Conservation (phyloP, 2,888 invertebrate genomes). For the Artemia sinica region DNA sequence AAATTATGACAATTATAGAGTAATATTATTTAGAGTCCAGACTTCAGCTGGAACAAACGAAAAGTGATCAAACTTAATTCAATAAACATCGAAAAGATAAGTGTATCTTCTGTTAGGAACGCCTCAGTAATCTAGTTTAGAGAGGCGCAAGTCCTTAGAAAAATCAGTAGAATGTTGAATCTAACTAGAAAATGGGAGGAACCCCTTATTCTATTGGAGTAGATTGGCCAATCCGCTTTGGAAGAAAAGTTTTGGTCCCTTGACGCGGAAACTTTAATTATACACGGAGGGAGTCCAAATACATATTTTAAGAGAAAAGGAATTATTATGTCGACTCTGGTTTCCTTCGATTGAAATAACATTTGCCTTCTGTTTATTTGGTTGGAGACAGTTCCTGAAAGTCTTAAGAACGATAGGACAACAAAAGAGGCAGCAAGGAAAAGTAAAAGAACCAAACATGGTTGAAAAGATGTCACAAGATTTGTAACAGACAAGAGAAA, state of each 20-base stretch:
- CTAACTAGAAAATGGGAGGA: slow-evolving; percentile 8
- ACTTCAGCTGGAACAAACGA: slow-evolving; percentile 8
- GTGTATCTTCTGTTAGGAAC: slow-evolving; percentile 7
- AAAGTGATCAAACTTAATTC: slow-evolving; percentile 14
- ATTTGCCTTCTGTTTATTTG: too few relatives aligned
- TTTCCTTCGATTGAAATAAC: too few relatives aligned
- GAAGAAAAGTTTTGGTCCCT: slow-evolving; percentile 5
- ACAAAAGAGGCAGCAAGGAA: too few relatives aligned
- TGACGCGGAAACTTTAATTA: not conserved
- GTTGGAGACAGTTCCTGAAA: too few relatives aligned
- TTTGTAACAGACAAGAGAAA: too few relatives aligned
- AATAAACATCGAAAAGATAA: slow-evolving; percentile 5
- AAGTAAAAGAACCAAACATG: too few relatives aligned
- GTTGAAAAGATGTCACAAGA: too few relatives aligned
- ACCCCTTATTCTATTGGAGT: not conserved
- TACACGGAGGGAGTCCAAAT: not conserved
- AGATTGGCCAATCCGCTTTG: not conserved
- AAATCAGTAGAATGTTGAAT: not conserved
- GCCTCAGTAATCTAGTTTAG: slow-evolving; percentile 8
- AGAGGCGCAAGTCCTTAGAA: not conserved
- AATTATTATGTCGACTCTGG: too few relatives aligned
- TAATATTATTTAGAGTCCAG: slow-evolving; percentile 11
- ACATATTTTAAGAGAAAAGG: not conserved
- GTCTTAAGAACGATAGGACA: too few relatives aligned
- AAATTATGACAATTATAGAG: slow-evolving; percentile 3